Evolutionary conservation across 2,113 vertebrate genomes (phyloP).

Genomic region (Mus musculus): GRCm39 chr9:90609501-90610000

Average conservation of each 20-base stretch:
- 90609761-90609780: background rate
- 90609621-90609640: background rate
- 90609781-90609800: background rate
- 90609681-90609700: too few relatives aligned
- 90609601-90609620: background rate
- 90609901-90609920: background rate
- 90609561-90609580: background rate
- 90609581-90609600: background rate
- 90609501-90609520: background rate
- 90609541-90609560: background rate
- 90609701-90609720: background rate
- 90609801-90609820: background rate
- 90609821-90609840: background rate
- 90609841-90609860: background rate
- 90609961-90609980: background rate
- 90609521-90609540: background rate
- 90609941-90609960: background rate
- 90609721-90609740: background rate
- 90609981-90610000: background rate
- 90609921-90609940: background rate
- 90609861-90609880: background rate
- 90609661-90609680: background rate
- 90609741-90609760: background rate
- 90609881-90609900: background rate
- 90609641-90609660: background rate